Percentiles rank a stretch among this genome's conserved stretches.
Evolutionary conservation across 2,888 invertebrate genomes (phyloP).

Genomic region (Zhuqinia jingwanae): DNA sequence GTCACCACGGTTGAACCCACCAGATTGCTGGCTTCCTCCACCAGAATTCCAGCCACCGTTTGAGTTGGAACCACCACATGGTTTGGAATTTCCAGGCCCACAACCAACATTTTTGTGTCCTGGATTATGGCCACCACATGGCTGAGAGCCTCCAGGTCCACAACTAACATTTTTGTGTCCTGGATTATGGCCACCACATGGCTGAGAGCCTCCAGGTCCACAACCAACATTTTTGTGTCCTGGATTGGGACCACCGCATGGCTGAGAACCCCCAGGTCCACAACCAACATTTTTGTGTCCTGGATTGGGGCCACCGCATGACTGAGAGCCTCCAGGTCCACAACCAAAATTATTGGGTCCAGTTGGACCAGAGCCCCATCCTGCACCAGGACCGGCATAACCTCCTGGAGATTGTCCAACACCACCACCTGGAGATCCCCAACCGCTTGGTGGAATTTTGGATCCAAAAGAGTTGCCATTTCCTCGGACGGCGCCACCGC

Average conservation of each 20-base stretch:
- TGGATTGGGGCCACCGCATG: no score
- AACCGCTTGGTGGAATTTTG: neutral
- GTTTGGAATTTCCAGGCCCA: slow-evolving; percentile 27
- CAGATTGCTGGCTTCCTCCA: neutral
- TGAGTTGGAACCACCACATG: neutral
- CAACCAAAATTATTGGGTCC: neutral
- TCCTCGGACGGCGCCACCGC: neutral
- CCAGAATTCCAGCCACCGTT: slow-evolving; percentile 1
- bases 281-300: neutral
- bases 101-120: neutral
- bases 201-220: slow-evolving; percentile 25
- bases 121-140: no score
- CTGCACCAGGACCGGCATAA: neutral
- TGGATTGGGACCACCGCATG: no score
- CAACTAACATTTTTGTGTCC: neutral
- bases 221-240: neutral
- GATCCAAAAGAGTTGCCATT: neutral
- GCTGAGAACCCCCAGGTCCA: neutral
- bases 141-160: slow-evolving; percentile 27
- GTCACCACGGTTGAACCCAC: neutral
- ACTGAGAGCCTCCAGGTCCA: neutral
- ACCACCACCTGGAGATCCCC: neutral
- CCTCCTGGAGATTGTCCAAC: neutral
- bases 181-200: no score
- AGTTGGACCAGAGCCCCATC: neutral